Conservation (phyloP, 2,113 vertebrate species). For the Forbesichthys agassizii region DNA sequence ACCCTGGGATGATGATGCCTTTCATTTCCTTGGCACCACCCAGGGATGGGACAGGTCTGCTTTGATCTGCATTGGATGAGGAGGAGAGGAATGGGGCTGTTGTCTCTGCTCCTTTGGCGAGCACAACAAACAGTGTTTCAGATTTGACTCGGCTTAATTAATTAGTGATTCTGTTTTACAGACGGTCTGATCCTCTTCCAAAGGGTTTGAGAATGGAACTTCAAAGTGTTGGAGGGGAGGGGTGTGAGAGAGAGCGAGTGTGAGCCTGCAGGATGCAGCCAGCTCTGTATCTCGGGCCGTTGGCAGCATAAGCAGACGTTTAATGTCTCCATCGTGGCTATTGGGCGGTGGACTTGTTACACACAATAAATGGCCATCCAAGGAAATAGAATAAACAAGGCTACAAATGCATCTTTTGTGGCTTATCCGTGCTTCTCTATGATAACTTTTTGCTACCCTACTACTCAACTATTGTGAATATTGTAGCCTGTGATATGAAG, state of each 20-base stretch:
- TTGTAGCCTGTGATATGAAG: too few species aligned
- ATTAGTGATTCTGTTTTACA: slow-evolving; percentile 99
- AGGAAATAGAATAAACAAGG: not conserved
- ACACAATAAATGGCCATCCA: slow-evolving; percentile 21
- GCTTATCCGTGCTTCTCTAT: too few species aligned
- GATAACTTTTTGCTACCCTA: too few species aligned
- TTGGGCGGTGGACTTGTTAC: not conserved
- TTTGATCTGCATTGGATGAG: slow-evolving; percentile 89
- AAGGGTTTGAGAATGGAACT: slow-evolving; percentile 95
- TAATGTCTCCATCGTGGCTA: slow-evolving; percentile 29
- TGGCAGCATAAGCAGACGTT: slow-evolving; percentile 22
- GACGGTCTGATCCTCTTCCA: slow-evolving; percentile 96
- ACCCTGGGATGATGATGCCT: slow-evolving; percentile 71
- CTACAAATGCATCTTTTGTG: too few species aligned
- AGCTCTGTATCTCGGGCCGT: slow-evolving; percentile 64
- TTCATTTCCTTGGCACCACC: slow-evolving; percentile 76
- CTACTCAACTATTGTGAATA: too few species aligned
- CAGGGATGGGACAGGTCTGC: slow-evolving; percentile 82
- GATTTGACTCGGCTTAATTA: slow-evolving; percentile 99
- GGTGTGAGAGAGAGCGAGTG: slow-evolving; percentile 44
- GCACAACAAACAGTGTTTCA: slow-evolving; percentile 99
- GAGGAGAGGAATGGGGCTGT: slow-evolving; percentile 83
- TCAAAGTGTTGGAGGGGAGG: slow-evolving; percentile 90
- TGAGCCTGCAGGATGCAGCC: slow-evolving; percentile 71
- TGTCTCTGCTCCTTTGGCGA: slow-evolving; percentile 96